Evolutionary conservation across 2,797 vertebrate species (phyloP), one percentile per base, ranked within the genome.

Genomic region (Ptychobarbus kaznakovi): DNA sequence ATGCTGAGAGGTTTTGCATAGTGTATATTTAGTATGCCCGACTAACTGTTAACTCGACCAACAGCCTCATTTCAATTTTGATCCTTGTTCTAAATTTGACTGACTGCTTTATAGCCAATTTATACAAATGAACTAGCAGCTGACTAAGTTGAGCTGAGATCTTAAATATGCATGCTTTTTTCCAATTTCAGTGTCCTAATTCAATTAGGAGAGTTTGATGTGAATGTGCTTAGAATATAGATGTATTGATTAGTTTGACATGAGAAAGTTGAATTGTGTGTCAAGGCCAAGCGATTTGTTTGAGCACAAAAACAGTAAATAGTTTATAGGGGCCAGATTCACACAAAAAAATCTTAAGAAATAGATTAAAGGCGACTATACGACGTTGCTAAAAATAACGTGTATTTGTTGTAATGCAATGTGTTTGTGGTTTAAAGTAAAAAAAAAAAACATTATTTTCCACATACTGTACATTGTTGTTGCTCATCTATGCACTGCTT

Each of bases 11-110:
- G 76, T 85, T 85, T 84, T 80, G 42, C 77, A 72, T 85, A 13
- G 22, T 40, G 53, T 85, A 80, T 85, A 74, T 85, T 80, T 85
- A 80, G 56, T 25, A 85, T 74, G 77, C 42, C 38, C 74, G 68
- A 74, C 68, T 65, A 51, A 22, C 68, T 40, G 22, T 28, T 28
- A 46, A 5, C 56, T 79, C 13, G 12, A 84, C 66, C 68, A 74
- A 65, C 53, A 74, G 68, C 35, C 56, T 80, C 9, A 65, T 61
- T 63, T 72, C 51, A 84, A 44, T 61, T 63, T 61, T 46, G 69
- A 75, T 75, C 40, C 72, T 49, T 80, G 51, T 80, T 84, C 51
- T 73, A 63, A 80, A 85, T 73, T 73, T 85, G 68, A 73, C 69
- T 82, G 68, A 80, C 18, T 58, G 28, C 56, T 80, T 61, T 85